Evolutionary conservation across 1,140 invertebrate species (phyloP).

Genomic region (Stegodyphus mimosarum): DNA sequence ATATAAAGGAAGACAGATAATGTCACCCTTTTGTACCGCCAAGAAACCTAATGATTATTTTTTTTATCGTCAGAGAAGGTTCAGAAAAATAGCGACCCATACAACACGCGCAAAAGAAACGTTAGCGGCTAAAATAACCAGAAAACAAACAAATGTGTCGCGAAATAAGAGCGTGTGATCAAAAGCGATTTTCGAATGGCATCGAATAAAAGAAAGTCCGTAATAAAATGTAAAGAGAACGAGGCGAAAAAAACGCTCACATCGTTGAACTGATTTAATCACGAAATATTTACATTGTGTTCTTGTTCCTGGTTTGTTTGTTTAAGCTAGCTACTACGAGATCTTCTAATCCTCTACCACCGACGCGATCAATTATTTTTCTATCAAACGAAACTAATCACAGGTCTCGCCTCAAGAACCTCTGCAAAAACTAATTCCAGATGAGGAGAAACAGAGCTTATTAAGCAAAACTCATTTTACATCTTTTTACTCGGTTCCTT

Average conservation of each 20-base stretch:
- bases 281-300: conserved; percentile 60
- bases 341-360: conserved; percentile 24
- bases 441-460: conserved; percentile 40
- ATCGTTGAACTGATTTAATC: conserved; percentile 57
- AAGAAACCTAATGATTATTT: conserved; percentile 60
- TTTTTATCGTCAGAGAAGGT: conserved; percentile 5
- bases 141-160: conserved; percentile 59
- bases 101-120: conserved; percentile 34
- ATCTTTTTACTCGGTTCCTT: conserved; percentile 37
- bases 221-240: conserved; percentile 55
- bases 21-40: conserved; percentile 47
- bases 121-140: conserved; percentile 57
- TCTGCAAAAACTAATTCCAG: conserved; percentile 46
- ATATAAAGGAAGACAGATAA: conserved; percentile 56
- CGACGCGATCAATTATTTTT: conserved; percentile 57
- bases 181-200: conserved; percentile 49
- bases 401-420: conserved; percentile 48
- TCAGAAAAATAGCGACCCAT: conserved; percentile 35
- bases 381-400: conserved; percentile 60
- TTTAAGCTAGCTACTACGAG: conserved; percentile 20
- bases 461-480: conserved; percentile 60
- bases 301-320: conserved; percentile 57
- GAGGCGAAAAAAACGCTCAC: conserved; percentile 34
- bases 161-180: conserved; percentile 57
- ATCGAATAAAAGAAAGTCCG: conserved; percentile 50